Conservation (phyloP, 2,113 vertebrate species). For the Cygnus buccinator region DNA sequence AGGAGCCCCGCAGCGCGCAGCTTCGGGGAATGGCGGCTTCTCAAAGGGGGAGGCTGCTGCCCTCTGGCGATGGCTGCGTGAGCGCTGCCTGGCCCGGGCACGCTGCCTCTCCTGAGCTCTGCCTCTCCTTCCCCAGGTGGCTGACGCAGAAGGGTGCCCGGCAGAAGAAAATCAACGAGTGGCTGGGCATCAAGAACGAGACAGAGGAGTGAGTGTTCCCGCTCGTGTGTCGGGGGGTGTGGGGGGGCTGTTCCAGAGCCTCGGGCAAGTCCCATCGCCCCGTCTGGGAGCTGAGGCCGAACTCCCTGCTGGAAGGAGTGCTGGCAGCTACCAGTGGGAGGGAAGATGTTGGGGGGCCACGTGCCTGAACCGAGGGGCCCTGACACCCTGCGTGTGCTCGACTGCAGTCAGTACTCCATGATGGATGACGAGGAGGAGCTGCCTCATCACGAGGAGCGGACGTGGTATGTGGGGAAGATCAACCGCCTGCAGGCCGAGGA, state of each 20-base stretch:
- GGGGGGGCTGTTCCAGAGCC: rapidly evolving
- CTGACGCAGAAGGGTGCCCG: conserved; percentile 83
- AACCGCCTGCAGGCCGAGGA: conserved; percentile 82
- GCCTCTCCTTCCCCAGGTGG: conserved; percentile 71
- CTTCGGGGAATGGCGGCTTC: background rate
- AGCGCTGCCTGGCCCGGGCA: background rate
- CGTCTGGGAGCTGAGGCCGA: background rate
- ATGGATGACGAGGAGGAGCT: conserved; percentile 84
- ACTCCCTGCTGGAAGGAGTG: rapidly evolving
- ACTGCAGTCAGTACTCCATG: conserved; percentile 78
- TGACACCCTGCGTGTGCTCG: background rate
- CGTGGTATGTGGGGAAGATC: conserved; percentile 86
- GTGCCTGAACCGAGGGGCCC: rapidly evolving
- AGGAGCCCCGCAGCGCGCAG: background rate
- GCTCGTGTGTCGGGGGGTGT: rapidly evolving
- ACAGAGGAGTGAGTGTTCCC: conserved; percentile 79
- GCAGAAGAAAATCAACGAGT: conserved; percentile 86
- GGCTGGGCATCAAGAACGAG: conserved; percentile 84
- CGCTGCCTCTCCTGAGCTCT: background rate
- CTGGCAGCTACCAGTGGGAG: background rate
- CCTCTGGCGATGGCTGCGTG: background rate
- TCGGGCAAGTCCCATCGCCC: background rate
- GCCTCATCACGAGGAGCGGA: conserved; percentile 83
- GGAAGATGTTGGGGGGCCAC: background rate
- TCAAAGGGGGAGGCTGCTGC: background rate